Percentiles rank a stretch among this genome's conserved stretches.
phyloP scores from a whole-genome alignment of 2,797 vertebrate species.

The Neosilurus hyrtlii region DNA sequence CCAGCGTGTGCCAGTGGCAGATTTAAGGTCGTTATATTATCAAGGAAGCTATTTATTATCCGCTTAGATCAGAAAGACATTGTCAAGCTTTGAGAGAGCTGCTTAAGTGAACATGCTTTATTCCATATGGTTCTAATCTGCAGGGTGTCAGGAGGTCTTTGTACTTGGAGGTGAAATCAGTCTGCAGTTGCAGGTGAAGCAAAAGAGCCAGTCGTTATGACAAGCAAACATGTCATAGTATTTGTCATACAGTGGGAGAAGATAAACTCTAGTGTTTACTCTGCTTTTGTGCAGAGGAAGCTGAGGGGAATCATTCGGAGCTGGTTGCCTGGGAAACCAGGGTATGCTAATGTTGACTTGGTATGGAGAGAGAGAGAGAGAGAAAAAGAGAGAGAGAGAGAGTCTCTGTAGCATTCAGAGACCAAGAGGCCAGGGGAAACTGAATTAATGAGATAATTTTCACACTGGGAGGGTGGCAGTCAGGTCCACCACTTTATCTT shows the following conservation, averaged over 20 bases:
- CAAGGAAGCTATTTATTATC: background rate
- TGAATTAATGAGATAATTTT: constrained; percentile 64
- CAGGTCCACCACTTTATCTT: constrained; percentile 55
- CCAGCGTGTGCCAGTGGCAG: background rate
- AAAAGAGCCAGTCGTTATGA: constrained; percentile 48
- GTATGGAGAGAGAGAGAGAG: constrained; percentile 44
- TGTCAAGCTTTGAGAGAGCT: background rate
- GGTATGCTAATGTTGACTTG: constrained; percentile 64
- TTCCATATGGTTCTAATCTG: constrained; percentile 12
- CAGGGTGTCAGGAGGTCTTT: constrained; percentile 26
- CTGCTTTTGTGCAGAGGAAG: constrained; percentile 53
- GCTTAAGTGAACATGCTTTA: constrained; percentile 8
- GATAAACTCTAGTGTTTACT: constrained; percentile 62
- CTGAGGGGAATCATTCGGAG: constrained; percentile 53
- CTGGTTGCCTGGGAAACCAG: constrained; percentile 63
- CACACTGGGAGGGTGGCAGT: constrained; percentile 57
- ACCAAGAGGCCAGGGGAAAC: constrained; percentile 54
- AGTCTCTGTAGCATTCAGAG: constrained; percentile 37
- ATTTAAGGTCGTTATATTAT: background rate
- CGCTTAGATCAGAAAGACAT: background rate
- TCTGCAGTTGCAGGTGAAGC: constrained; percentile 39
- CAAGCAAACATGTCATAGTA: constrained; percentile 56
- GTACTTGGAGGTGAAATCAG: constrained; percentile 40
- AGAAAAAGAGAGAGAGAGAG: constrained; percentile 18
- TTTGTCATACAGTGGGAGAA: constrained; percentile 56